These are phyloP conservation scores for Hetaerina titia DNA, from an alignment of 2,888 invertebrate genomes.

Conservation along the genomic window DNA sequence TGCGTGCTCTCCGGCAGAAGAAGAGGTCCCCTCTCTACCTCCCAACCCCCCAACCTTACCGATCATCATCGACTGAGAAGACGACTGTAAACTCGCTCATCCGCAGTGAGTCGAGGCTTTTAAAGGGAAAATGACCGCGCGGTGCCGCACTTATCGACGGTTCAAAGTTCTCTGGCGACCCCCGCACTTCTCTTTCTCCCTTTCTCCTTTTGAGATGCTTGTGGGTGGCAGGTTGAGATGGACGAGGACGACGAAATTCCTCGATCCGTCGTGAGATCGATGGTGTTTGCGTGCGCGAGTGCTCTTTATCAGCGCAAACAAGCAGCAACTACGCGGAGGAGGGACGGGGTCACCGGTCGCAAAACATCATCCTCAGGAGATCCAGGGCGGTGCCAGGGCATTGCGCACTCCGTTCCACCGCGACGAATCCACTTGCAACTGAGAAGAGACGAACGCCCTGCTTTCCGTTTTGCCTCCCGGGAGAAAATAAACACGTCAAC, in stretches of 20 bases:
- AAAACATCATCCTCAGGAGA: not conserved
- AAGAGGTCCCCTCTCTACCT: not conserved
- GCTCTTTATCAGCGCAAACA: not conserved
- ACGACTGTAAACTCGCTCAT: not conserved
- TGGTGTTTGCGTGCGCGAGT: not conserved
- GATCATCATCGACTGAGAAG: not conserved
- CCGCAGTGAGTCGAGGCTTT: not conserved
- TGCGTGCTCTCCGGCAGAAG: not conserved
- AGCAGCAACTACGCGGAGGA: not conserved
- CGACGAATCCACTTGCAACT: not conserved
- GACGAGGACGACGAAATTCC: not conserved
- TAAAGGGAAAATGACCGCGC: not conserved
- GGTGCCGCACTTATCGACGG: not conserved
- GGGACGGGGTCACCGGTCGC: not conserved
- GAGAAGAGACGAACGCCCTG: not conserved
- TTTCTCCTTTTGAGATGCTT: not conserved
- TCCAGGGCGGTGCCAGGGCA: not conserved
- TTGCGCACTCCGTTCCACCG: not conserved
- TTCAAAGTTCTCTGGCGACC: not conserved
- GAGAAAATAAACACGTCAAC: conserved; percentile 8
- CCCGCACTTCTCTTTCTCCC: not conserved
- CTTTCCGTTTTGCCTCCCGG: not conserved
- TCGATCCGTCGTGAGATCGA: not conserved
- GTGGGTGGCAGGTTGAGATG: too few relatives aligned
- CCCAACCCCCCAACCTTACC: too few relatives aligned